A percentile compares a stretch with the other conserved stretches of the same genome.
Conservation (phyloP, 2,888 invertebrate genomes). For the Nymphalis urticae region DNA sequence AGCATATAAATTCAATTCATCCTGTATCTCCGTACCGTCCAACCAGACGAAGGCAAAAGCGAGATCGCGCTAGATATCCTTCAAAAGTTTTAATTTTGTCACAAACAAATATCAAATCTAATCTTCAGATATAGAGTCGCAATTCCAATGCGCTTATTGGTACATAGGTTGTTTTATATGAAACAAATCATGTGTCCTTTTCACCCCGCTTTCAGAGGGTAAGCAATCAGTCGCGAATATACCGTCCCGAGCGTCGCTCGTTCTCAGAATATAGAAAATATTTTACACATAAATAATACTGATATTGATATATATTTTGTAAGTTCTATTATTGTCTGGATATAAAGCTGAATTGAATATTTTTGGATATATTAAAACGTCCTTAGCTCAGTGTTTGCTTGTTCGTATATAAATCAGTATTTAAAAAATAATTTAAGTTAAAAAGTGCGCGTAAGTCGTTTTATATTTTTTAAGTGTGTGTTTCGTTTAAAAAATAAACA, state of each 20-base stretch:
- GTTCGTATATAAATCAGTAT: slow-evolving; percentile 23
- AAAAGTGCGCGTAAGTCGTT: slow-evolving; percentile 30
- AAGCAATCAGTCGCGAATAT: slow-evolving; percentile 75
- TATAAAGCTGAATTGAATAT: slow-evolving; percentile 9
- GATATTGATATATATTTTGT: slow-evolving; percentile 47
- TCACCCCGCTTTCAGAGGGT: slow-evolving; percentile 69
- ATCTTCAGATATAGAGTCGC: slow-evolving; percentile 21
- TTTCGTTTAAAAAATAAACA: slow-evolving; percentile 65
- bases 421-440: slow-evolving; percentile 16
- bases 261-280: slow-evolving; percentile 46
- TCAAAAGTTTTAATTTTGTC: slow-evolving; percentile 55
- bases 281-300: slow-evolving; percentile 45
- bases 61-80: slow-evolving; percentile 68
- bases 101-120: slow-evolving; percentile 42
- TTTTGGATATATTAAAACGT: slow-evolving; percentile 22
- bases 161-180: slow-evolving; percentile 50
- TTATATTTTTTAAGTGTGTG: slow-evolving; percentile 47
- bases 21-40: slow-evolving; percentile 71
- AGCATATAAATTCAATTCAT: slow-evolving; percentile 74
- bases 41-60: slow-evolving; percentile 71
- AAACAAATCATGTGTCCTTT: slow-evolving; percentile 65
- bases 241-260: slow-evolving; percentile 73
- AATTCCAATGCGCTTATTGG: slow-evolving; percentile 40
- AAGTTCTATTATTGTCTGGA: slow-evolving; percentile 36
- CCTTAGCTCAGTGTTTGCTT: slow-evolving; percentile 26